Evolutionary conservation across 1,140 invertebrate species (phyloP).

Genomic region (Psix sp.): DNA sequence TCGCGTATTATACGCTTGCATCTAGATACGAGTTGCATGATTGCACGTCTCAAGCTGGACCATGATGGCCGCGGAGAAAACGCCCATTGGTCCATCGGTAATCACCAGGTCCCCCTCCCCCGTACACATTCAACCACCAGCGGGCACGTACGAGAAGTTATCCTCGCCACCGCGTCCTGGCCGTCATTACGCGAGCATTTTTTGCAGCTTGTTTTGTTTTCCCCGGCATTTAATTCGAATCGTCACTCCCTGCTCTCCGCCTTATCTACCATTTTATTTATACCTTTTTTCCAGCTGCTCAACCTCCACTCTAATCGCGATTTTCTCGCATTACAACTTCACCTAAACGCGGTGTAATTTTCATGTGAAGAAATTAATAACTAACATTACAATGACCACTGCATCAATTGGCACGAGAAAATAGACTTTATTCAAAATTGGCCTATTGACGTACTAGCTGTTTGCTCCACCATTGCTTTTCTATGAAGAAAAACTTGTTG

Average conservation of each 20-base stretch:
- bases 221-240: constrained; percentile 61
- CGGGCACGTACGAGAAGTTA: constrained; percentile 52
- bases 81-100: constrained; percentile 66
- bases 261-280: constrained; percentile 30
- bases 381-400: constrained; percentile 24
- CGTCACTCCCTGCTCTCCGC: constrained; percentile 46
- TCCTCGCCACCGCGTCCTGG: constrained; percentile 55
- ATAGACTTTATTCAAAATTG: constrained; percentile 33
- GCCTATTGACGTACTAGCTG: constrained; percentile 6
- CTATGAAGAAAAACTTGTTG: constrained; percentile 1
- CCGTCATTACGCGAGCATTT: constrained; percentile 64
- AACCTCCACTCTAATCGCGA: constrained; percentile 2
- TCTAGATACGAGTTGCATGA: constrained; percentile 55
- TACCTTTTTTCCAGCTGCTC: not conserved
- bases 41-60: constrained; percentile 69
- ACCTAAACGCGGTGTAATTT: constrained; percentile 38
- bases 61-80: constrained; percentile 68
- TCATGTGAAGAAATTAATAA: constrained; percentile 30
- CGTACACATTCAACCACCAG: constrained; percentile 47
- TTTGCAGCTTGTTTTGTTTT: constrained; percentile 55
- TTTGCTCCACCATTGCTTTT: not conserved
- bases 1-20: constrained; percentile 18
- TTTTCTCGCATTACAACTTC: constrained; percentile 23
- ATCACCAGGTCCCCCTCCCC: constrained; percentile 64
- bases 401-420: constrained; percentile 20